A percentile compares a stretch with the other conserved stretches of the same genome.
phyloP scores from a whole-genome alignment of 2,888 invertebrate genomes.

The Habroteleia sp. region DNA sequence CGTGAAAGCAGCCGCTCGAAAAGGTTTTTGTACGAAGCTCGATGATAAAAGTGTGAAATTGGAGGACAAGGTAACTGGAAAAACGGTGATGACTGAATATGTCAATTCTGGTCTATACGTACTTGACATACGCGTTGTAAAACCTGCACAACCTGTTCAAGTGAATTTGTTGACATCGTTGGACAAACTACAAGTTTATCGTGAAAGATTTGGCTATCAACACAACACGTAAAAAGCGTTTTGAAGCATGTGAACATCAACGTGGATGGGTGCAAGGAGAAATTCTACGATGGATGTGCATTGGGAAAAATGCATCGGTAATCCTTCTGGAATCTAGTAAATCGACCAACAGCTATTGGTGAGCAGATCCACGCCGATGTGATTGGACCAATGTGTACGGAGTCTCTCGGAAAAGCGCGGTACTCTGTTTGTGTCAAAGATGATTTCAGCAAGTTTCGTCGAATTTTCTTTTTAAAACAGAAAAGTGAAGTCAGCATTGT shows the following conservation, averaged over 20 bases:
- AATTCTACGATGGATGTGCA: constrained; percentile 66
- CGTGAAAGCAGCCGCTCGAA: constrained; percentile 13
- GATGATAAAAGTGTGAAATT: constrained; percentile 11
- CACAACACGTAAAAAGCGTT: constrained; percentile 69
- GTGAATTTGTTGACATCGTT: constrained; percentile 23
- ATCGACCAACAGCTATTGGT: constrained; percentile 33
- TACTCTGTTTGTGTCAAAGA: constrained; percentile 65
- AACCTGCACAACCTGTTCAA: constrained; percentile 12
- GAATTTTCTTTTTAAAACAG: constrained; percentile 52
- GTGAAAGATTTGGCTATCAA: constrained; percentile 73
- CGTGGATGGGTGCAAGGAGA: constrained; percentile 58
- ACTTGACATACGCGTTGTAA: constrained; percentile 17
- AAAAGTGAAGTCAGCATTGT: constrained; percentile 56
- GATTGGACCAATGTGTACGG: constrained; percentile 53
- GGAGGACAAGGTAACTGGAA: not conserved
- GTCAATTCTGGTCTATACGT: constrained; percentile 11
- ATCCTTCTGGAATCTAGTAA: constrained; percentile 66
- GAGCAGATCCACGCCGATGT: constrained; percentile 63
- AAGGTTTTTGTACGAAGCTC: constrained; percentile 10
- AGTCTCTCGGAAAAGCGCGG: constrained; percentile 43
- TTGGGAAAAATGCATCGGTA: constrained; percentile 69
- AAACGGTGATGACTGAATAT: constrained; percentile 11
- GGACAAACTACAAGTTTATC: constrained; percentile 66
- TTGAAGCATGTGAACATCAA: constrained; percentile 67
- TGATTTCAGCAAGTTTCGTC: constrained; percentile 51